These are phyloP conservation scores for Tapirus terrestris DNA, from an alignment of 2,113 vertebrate genomes.

Conservation along the genomic window DNA sequence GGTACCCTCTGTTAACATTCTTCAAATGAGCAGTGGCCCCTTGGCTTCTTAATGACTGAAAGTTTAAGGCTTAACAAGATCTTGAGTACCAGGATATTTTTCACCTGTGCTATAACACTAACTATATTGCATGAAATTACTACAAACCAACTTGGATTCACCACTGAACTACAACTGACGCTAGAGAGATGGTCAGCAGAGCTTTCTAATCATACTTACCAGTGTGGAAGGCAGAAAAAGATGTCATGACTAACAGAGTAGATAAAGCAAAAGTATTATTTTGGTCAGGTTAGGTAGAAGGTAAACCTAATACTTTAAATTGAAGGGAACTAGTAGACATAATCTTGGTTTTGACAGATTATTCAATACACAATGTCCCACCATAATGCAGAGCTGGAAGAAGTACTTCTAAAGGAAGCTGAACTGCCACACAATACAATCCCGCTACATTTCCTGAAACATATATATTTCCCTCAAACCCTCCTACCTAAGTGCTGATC, in stretches of 20 bases:
- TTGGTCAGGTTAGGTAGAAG: not conserved
- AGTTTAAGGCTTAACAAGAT: slow-evolving; percentile 36
- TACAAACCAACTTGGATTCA: not conserved
- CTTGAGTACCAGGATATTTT: not conserved
- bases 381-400: not conserved
- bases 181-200: not conserved
- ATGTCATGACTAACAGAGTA: not conserved
- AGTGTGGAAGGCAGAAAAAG: not conserved
- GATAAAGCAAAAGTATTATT: slow-evolving; percentile 1
- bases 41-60: not conserved
- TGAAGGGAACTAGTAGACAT: not conserved
- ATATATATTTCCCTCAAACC: not conserved
- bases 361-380: slow-evolving; percentile 22
- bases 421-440: not conserved
- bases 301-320: not conserved
- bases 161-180: not conserved
- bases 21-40: not conserved
- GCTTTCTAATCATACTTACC: not conserved
- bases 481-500: not conserved
- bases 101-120: not conserved
- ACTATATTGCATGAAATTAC: not conserved
- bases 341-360: not conserved
- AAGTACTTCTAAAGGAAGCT: slow-evolving; percentile 10
- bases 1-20: not conserved
- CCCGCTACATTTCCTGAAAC: not conserved